phyloP scores from a whole-genome alignment of 2,888 invertebrate genomes.

The Zonitis immaculata region DNA sequence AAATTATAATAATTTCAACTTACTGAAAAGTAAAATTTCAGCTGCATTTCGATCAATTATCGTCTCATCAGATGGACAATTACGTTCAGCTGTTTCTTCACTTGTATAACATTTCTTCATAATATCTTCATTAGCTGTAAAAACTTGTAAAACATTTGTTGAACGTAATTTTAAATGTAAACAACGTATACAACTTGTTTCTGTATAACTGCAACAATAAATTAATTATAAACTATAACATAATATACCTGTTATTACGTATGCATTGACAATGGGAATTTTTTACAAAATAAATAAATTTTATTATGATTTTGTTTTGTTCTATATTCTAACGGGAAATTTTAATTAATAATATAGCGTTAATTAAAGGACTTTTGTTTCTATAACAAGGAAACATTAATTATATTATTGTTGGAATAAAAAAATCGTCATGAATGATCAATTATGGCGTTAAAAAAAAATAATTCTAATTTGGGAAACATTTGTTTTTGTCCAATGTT shows the following conservation, averaged over 20 bases:
- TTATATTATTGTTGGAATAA: not conserved
- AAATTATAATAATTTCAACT: conserved; percentile 37
- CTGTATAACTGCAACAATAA: conserved; percentile 48
- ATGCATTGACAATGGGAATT: too few relatives aligned
- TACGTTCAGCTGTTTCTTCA: conserved; percentile 55
- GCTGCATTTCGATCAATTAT: conserved; percentile 37
- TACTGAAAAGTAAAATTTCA: conserved; percentile 59
- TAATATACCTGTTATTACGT: not conserved
- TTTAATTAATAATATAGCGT: conserved; percentile 14
- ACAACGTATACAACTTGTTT: conserved; percentile 58
- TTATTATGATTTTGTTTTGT: too few relatives aligned
- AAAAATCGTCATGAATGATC: not conserved
- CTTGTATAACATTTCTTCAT: conserved; percentile 56
- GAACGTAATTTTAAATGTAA: conserved; percentile 57
- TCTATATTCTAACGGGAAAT: too few relatives aligned
- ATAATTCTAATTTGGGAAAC: too few relatives aligned
- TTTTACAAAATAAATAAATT: not conserved
- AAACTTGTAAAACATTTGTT: conserved; percentile 58
- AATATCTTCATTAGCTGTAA: conserved; percentile 54
- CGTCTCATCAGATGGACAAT: conserved; percentile 53
- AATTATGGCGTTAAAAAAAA: too few relatives aligned
- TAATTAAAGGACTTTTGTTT: conserved; percentile 12
- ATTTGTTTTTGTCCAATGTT: conserved; percentile 23
- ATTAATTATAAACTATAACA: too few relatives aligned
- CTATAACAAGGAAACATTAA: conserved; percentile 10